These are phyloP conservation scores for Smithornis capensis DNA, from an alignment of 2,113 vertebrate species.

Conservation along the genomic window DNA sequence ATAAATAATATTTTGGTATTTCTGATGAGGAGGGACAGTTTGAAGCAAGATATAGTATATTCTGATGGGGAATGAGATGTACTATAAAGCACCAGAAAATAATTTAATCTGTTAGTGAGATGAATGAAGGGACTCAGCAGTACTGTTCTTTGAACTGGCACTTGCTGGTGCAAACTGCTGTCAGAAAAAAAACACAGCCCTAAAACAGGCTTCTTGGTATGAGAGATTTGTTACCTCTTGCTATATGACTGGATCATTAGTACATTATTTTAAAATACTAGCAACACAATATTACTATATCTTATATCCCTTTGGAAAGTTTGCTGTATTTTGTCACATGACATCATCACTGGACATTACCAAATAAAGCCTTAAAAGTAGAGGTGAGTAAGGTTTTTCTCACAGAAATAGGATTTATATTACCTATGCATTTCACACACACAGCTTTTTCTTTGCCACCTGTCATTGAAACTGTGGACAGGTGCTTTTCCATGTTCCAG, in stretches of 20 bases:
- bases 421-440: not conserved
- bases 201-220: not conserved
- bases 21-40: constrained; percentile 9
- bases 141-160: not conserved
- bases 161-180: not conserved
- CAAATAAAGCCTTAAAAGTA: constrained; percentile 17
- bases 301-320: not conserved
- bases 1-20: not conserved
- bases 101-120: not conserved
- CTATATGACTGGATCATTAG: not conserved
- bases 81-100: not conserved
- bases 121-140: not conserved
- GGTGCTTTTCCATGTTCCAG: constrained; percentile 33
- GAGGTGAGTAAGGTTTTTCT: not conserved
- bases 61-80: not conserved
- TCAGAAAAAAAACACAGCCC: not conserved
- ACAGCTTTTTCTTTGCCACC: constrained; percentile 9
- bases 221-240: not conserved
- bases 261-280: not conserved
- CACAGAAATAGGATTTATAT: not conserved
- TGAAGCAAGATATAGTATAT: not conserved
- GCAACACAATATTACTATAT: not conserved
- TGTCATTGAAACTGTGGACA: not conserved
- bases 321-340: not conserved
- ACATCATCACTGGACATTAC: not conserved